phyloP scores from a whole-genome alignment of 2,888 invertebrate species.

The Phytoseiulus persimilis region DNA sequence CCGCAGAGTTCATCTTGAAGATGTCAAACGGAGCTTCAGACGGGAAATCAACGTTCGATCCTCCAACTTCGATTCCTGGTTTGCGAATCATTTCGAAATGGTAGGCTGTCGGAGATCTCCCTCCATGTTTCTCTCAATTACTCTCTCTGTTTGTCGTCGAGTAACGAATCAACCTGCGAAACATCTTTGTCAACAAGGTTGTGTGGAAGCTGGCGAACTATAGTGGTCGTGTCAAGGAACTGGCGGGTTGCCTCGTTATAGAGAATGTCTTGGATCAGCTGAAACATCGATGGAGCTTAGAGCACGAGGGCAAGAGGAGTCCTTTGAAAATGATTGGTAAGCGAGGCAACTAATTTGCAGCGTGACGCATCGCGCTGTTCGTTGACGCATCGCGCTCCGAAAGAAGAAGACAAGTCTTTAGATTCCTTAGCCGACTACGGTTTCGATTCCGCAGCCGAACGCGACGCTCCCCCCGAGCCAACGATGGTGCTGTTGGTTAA shows the following conservation, averaged over 20 bases:
- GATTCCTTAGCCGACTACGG: not conserved
- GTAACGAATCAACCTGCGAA: not conserved
- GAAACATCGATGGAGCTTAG: not conserved
- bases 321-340: conserved; percentile 22
- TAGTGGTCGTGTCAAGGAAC: conserved; percentile 7
- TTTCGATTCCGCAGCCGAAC: conserved; percentile 18
- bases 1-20: not conserved
- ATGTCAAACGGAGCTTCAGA: not conserved
- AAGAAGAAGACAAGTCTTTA: not conserved
- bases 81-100: conserved; percentile 28
- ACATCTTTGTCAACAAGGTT: not conserved
- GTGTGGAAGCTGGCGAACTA: conserved; percentile 22
- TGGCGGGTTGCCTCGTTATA: not conserved
- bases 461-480: not conserved
- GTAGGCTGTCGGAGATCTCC: not conserved
- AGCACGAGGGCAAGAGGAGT: conserved; percentile 7
- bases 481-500: conserved; percentile 28
- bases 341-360: not conserved
- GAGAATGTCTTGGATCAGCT: conserved; percentile 22
- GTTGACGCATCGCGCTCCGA: too few species aligned
- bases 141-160: too few species aligned
- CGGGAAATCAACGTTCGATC: not conserved
- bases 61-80: conserved; percentile 19
- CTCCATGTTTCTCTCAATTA: not conserved
- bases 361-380: not conserved